These are phyloP conservation scores for Labeo catla DNA, from an alignment of 2,113 vertebrate genomes.

Conservation along the genomic window DNA sequence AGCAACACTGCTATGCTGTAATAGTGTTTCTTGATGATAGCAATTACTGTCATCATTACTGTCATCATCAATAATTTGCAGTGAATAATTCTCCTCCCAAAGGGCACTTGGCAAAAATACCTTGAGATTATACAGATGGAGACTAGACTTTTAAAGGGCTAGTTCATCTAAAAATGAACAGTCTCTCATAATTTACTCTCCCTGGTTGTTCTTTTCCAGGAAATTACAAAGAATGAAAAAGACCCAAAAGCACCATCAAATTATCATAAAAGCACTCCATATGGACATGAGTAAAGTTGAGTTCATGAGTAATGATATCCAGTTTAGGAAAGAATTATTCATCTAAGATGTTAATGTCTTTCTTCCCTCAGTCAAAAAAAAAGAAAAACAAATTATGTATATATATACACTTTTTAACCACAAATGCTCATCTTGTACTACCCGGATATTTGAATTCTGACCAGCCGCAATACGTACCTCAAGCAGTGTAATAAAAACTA, in stretches of 20 bases:
- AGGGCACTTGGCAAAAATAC: constrained; percentile 9
- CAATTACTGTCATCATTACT: constrained; percentile 22
- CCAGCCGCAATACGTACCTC: no score
- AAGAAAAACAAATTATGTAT: no score
- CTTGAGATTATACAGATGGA: neutral
- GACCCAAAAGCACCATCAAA: neutral
- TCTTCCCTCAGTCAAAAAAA: no score
- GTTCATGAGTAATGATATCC: neutral
- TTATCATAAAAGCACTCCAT: neutral
- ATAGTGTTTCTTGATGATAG: constrained; percentile 5
- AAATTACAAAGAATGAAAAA: neutral
- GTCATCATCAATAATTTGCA: constrained; percentile 19
- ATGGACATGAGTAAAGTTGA: neutral
- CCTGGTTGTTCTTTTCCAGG: neutral
- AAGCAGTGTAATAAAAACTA: no score
- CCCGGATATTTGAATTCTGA: no score
- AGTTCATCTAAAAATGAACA: neutral
- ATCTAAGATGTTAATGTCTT: neutral
- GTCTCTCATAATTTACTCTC: neutral
- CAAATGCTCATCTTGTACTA: no score
- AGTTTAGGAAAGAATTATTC: neutral
- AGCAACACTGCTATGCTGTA: neutral
- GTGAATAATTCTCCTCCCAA: neutral
- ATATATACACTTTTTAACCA: no score
- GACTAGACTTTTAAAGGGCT: neutral